phyloP scores from a whole-genome alignment of 2,888 invertebrate genomes.

The Ennomos fuscantarius region DNA sequence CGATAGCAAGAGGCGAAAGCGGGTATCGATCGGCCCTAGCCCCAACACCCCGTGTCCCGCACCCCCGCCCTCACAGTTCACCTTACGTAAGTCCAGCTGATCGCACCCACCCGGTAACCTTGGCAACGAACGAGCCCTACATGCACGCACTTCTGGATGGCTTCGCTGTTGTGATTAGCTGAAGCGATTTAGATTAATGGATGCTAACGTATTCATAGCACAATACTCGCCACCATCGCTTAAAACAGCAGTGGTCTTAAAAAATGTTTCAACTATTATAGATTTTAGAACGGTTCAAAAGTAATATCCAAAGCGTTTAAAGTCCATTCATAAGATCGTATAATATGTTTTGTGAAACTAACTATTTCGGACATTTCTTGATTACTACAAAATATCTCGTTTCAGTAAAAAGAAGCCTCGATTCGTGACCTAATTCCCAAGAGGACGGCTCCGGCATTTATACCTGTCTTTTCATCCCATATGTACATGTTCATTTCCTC shows the following conservation, averaged over 20 bases:
- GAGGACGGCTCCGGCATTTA: conserved; percentile 43
- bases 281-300: too few relatives aligned
- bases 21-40: conserved; percentile 81
- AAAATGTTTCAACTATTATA: too few relatives aligned
- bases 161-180: conserved; percentile 32
- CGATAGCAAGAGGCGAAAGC: conserved; percentile 74
- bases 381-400: too few relatives aligned
- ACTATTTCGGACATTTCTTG: too few relatives aligned
- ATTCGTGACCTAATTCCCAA: conserved; percentile 44
- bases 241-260: too few relatives aligned
- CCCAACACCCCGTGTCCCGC: conserved; percentile 54
- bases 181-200: not conserved
- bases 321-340: too few relatives aligned
- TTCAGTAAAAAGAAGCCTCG: too few relatives aligned
- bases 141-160: conserved; percentile 61
- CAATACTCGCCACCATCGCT: too few relatives aligned
- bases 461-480: conserved; percentile 42
- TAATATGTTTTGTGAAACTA: too few relatives aligned
- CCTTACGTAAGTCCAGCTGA: conserved; percentile 84
- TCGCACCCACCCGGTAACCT: conserved; percentile 82
- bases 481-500: conserved; percentile 63
- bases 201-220: too few relatives aligned
- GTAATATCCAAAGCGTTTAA: too few relatives aligned
- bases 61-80: conserved; percentile 56
- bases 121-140: conserved; percentile 72